Evolutionary conservation across 1,140 invertebrate species (phyloP), one percentile per base, ranked within the genome.

Genomic region (Eciton burchellii): DNA sequence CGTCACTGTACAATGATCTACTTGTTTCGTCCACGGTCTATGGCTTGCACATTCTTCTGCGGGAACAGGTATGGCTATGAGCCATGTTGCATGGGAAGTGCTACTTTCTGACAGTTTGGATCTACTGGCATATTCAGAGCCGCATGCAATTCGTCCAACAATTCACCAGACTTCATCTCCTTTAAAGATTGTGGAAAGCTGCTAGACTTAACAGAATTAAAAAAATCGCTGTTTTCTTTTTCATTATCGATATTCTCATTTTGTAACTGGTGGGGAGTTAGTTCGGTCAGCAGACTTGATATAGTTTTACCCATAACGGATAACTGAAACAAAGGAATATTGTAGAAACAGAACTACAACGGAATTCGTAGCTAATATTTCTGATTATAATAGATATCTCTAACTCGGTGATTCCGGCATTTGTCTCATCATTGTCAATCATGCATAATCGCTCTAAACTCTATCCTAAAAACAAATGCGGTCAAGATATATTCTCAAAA

Each of bases 121-220:
- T 99, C 99, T 56, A 99, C 97, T 0, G 99, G 99, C 99, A 99
- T 99, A 65, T 99, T 99, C n/a, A 99, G 94, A 6, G 99, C 98
- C 24, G 98, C 99, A 73, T 99, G 95, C 76, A 99, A 92, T 90
- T 99, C 99, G 91, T 99, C 99, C 11, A 98, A 98, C 8, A 99
- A 94, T 92, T 99, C 98, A 0, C 99, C 99, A 0, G 99, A 99
- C 92, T 99, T 99, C 93, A 99, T 99, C 91, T 99, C 99, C 88
- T 98, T 98, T 52, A 99, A 92, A 24, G 97, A 97, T 91, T 98
- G 97, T 98, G 98, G 47, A 99, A 92, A 19, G 97, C 98, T 89
- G 97, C 96, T 11, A 98, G 98, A 19, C 79, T 92, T 91, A 0
- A 91, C 70, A 6, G 84, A n/a, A n/a, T n/a, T n/a, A n/a, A n/a